These are phyloP conservation scores for Octonoba sinensis DNA, from an alignment of 2,888 invertebrate genomes.

Conservation along the genomic window DNA sequence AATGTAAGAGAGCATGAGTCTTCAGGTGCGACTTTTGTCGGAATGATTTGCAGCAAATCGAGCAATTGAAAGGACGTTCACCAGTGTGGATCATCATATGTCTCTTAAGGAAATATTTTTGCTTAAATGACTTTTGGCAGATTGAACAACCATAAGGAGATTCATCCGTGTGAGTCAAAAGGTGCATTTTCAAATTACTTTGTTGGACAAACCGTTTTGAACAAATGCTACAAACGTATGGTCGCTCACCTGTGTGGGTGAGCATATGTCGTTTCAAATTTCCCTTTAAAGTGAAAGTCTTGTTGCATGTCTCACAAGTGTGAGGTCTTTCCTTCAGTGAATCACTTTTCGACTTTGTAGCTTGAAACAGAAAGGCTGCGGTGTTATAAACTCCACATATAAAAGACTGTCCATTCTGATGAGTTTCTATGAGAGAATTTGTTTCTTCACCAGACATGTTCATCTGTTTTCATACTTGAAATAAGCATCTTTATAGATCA, in stretches of 20 bases:
- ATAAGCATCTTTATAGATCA: too few species aligned
- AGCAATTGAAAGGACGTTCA: slow-evolving; percentile 54
- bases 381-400: slow-evolving; percentile 51
- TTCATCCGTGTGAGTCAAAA: slow-evolving; percentile 54
- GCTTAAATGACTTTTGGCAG: slow-evolving; percentile 59
- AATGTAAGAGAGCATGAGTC: slow-evolving; percentile 52
- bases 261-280: slow-evolving; percentile 59
- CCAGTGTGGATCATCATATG: slow-evolving; percentile 64
- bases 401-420: slow-evolving; percentile 32
- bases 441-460: slow-evolving; percentile 27
- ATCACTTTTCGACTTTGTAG: slow-evolving; percentile 19
- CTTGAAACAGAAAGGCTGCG: slow-evolving; percentile 53
- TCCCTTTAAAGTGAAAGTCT: slow-evolving; percentile 60
- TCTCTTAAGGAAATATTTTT: slow-evolving; percentile 59
- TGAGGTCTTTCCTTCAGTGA: slow-evolving; percentile 32
- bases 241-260: slow-evolving; percentile 57
- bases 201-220: slow-evolving; percentile 58
- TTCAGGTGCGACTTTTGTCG: slow-evolving; percentile 60
- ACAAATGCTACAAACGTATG: slow-evolving; percentile 53
- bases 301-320: slow-evolving; percentile 46
- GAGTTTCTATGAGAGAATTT: slow-evolving; percentile 17
- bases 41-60: slow-evolving; percentile 53
- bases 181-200: slow-evolving; percentile 60
- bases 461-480: too few species aligned
- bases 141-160: slow-evolving; percentile 48